Percentiles rank a stretch among this genome's conserved stretches.
These are phyloP conservation scores for Falcaria lacertinaria DNA, from an alignment of 2,888 invertebrate genomes.

Conservation along the genomic window DNA sequence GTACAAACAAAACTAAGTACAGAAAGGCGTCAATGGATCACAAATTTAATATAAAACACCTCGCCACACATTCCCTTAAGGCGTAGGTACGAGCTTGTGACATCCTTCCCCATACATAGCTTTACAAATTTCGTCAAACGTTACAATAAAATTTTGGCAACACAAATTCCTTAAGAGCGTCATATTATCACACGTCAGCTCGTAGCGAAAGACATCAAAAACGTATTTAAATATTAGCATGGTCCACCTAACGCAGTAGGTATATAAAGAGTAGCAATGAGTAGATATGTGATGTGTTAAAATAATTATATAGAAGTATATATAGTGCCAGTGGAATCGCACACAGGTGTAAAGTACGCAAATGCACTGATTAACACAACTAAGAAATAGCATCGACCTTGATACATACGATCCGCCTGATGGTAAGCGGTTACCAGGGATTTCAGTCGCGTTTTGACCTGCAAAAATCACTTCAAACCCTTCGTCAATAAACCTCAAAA, in stretches of 20 bases:
- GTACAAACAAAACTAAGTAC: conserved; percentile 26
- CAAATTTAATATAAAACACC: neutral
- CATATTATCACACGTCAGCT: conserved; percentile 2
- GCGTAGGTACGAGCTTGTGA: neutral
- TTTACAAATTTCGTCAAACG: conserved; percentile 15
- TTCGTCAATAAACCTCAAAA: no score
- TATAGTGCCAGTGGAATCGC: conserved; percentile 30
- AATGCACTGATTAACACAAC: conserved; percentile 18
- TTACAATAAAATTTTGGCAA: conserved; percentile 12
- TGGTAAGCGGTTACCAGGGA: no score
- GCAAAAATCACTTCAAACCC: no score
- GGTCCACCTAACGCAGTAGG: conserved; percentile 71
- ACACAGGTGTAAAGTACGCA: conserved; percentile 21
- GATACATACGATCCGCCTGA: no score
- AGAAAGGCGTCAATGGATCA: conserved; percentile 10
- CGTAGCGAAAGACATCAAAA: conserved; percentile 7
- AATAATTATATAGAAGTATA: conserved; percentile 39
- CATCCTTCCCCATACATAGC: neutral
- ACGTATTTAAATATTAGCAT: conserved; percentile 28
- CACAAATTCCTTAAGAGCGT: conserved; percentile 10
- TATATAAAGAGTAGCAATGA: conserved; percentile 64
- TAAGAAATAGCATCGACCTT: no score
- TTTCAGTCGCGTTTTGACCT: no score
- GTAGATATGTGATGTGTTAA: conserved; percentile 76
- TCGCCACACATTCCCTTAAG: no score